Percentiles rank a stretch among this genome's conserved stretches.
Evolutionary conservation across 1,140 invertebrate genomes (phyloP).

Genomic region (Sycophila sp.): DNA sequence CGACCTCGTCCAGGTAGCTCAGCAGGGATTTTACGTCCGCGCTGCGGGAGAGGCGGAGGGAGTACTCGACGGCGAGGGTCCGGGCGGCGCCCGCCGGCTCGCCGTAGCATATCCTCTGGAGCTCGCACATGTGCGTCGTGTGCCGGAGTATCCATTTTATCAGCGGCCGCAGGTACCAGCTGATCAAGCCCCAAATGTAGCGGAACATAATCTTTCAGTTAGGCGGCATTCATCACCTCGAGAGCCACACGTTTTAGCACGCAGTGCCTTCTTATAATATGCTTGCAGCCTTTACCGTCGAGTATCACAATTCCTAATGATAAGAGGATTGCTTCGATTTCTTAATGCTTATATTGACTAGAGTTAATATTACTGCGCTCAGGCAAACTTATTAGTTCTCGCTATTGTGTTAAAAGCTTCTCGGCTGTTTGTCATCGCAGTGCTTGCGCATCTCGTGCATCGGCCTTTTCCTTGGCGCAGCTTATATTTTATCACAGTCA

Average conservation of each 20-base stretch:
- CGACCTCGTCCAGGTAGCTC: conserved; percentile 73
- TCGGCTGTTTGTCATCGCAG: neutral
- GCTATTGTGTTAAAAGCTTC: too few relatives aligned
- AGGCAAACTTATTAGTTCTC: too few relatives aligned
- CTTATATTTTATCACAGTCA: neutral
- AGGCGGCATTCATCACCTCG: conserved; percentile 22
- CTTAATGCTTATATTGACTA: conserved; percentile 16
- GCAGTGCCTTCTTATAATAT: conserved; percentile 3
- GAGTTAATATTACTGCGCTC: neutral
- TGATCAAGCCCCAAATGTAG: conserved; percentile 70
- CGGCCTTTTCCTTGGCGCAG: neutral
- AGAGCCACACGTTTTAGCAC: conserved; percentile 4
- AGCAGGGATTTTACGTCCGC: conserved; percentile 75
- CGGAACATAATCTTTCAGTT: conserved; percentile 61
- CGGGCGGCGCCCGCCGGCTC: conserved; percentile 77
- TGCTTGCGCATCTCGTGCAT: neutral
- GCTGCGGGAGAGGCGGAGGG: conserved; percentile 76
- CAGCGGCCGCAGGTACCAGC: conserved; percentile 77
- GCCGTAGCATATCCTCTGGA: conserved; percentile 92
- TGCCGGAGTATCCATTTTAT: conserved; percentile 89
- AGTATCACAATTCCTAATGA: conserved; percentile 23
- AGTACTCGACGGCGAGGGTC: conserved; percentile 78
- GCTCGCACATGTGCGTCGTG: conserved; percentile 87
- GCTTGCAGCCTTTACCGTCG: too few relatives aligned
- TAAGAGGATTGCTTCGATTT: too few relatives aligned